phyloP scores from a whole-genome alignment of 2,113 vertebrate genomes.

The Plecotus auritus region DNA sequence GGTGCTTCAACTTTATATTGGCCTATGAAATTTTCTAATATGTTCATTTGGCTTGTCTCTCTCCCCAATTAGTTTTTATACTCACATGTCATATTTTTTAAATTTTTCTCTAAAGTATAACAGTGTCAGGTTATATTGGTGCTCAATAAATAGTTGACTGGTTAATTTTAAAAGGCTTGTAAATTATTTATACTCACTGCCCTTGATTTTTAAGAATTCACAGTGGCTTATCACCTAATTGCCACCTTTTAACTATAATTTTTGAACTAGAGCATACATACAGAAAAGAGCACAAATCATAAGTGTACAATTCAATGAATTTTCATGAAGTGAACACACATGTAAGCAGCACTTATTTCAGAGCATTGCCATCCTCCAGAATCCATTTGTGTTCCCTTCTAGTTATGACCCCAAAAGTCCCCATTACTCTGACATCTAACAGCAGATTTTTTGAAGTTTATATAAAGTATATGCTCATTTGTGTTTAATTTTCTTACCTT shows the following conservation, averaged over 20 bases:
- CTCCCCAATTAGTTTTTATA: background rate
- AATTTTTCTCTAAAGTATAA: background rate
- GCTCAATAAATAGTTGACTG: background rate
- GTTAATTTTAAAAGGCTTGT: background rate
- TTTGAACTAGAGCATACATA: background rate
- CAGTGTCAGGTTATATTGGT: background rate
- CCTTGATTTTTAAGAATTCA: background rate
- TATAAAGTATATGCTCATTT: background rate
- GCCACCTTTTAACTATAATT: background rate
- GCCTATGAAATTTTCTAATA: background rate
- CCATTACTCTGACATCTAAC: background rate
- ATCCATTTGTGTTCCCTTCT: background rate
- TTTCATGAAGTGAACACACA: background rate
- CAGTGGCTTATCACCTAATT: background rate
- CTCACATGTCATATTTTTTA: background rate
- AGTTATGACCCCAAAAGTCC: background rate
- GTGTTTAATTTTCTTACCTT: background rate
- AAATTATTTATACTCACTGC: background rate
- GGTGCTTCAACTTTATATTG: background rate
- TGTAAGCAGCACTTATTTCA: background rate
- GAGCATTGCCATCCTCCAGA: background rate
- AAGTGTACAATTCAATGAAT: background rate
- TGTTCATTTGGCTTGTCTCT: background rate
- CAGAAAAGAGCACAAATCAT: background rate
- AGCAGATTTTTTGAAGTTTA: background rate